Evolutionary conservation across 1,140 invertebrate genomes (phyloP), one percentile per base, ranked within the genome.

Genomic region (Drosophila varians): DNA sequence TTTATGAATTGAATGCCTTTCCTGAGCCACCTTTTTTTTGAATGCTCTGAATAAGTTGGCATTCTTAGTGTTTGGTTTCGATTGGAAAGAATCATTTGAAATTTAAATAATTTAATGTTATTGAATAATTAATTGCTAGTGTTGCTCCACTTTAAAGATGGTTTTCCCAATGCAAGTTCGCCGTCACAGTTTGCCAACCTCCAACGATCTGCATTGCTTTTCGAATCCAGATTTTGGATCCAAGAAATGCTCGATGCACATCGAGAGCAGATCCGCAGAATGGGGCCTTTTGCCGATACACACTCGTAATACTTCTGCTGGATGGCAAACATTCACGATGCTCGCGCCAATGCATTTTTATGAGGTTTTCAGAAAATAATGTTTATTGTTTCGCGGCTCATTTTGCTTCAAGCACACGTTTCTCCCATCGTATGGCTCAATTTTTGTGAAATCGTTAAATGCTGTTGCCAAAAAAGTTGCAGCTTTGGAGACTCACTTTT

Each of bases 201-300:
- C n/a, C n/a, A n/a, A n/a, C n/a, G 58, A 52, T 66, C 60, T 65
- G 25, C 60, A 66, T n/a, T 58, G 52, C 45, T 16, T 6, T 3
- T 38, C 6, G n/a, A 14, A 38, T 60, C 56, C 61, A 40, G 21
- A 21, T 21, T 21, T 21, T 21, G 21, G 16, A 18, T 12, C 25
- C 40, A 42, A 62, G 31, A 58, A 70, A 31, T 60, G 47, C 40
- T 71, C 31, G 26, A 12, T 76, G 66, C 65, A 60, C 74, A 76
- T 76, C 38, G 52, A 71, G 74, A 53, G 52, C 73, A 76, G 40
- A 31, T 18, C 36, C 14, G 49, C 40, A 74, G 74, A 83, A 83
- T 66, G 78, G 58, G 79, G 40, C 45, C 42, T 71, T 84, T 84
- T 83, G 40, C 65, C 56, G 79, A 83, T 70, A 21, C 4, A 2